These are phyloP conservation scores for Diachasmimorpha longicaudata DNA, from an alignment of 1,140 invertebrate genomes.

Conservation along the genomic window DNA sequence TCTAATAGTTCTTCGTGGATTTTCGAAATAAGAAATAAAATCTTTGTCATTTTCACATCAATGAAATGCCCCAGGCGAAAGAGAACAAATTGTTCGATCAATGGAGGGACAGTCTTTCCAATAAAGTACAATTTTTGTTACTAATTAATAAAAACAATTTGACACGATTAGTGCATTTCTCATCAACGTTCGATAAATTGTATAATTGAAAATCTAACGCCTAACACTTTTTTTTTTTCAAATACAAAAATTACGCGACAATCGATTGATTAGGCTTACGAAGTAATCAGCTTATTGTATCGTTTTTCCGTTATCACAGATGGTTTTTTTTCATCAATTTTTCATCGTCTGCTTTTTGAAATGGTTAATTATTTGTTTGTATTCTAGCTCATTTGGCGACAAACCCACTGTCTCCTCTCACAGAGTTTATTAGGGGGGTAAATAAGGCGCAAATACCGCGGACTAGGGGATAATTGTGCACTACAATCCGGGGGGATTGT, in stretches of 20 bases:
- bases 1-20: too few relatives aligned
- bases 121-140: neutral
- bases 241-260: slow-evolving; percentile 41
- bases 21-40: too few relatives aligned
- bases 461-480: slow-evolving; percentile 14
- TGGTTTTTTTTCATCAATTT: slow-evolving; percentile 44
- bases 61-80: neutral
- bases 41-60: neutral
- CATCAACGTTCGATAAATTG: slow-evolving; percentile 8
- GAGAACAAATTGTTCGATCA: neutral
- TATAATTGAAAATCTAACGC: neutral
- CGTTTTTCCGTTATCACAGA: slow-evolving; percentile 61
- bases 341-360: neutral
- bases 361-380: neutral
- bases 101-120: neutral
- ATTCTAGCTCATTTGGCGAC: slow-evolving; percentile 34
- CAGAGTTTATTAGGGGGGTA: neutral
- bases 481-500: slow-evolving; percentile 33
- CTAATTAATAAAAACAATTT: neutral
- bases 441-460: neutral
- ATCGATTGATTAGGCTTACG: slow-evolving; percentile 30
- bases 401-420: slow-evolving; percentile 40
- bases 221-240: slow-evolving; percentile 14
- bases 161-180: neutral
- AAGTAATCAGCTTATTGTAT: slow-evolving; percentile 58